Conservation (phyloP, 2,113 vertebrate genomes). For the Ivindomyrus marchei region DNA sequence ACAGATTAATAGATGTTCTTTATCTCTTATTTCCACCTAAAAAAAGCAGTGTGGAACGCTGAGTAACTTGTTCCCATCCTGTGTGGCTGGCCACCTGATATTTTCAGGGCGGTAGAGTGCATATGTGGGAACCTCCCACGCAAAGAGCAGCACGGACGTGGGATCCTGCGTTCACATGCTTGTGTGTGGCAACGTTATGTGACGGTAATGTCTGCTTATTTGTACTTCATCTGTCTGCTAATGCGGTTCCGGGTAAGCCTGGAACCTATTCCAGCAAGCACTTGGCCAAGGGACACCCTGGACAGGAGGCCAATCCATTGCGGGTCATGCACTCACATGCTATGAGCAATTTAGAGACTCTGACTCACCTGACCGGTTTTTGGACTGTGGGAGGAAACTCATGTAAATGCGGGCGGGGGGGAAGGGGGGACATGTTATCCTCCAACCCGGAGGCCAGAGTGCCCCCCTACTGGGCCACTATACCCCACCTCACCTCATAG, state of each 20-base stretch:
- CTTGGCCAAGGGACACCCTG: neutral
- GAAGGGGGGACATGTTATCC: neutral
- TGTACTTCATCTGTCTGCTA: neutral
- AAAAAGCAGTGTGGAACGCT: neutral
- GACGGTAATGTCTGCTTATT: neutral
- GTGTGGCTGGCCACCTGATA: neutral
- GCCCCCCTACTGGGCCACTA: neutral
- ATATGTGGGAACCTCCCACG: neutral
- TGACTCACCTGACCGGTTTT: neutral
- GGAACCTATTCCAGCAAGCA: neutral
- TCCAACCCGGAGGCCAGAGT: neutral
- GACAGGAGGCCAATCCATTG: neutral
- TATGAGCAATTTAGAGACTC: neutral
- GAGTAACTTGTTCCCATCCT: neutral
- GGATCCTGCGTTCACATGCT: neutral
- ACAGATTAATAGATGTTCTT: neutral
- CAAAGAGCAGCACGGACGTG: neutral
- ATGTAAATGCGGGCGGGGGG: neutral
- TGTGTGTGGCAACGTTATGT: neutral
- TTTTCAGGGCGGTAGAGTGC: neutral
- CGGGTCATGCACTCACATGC: neutral
- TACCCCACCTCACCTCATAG: neutral
- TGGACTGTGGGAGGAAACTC: neutral
- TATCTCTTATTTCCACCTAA: neutral
- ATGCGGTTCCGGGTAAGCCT: neutral